These are phyloP conservation scores for Bufotes viridis DNA, from an alignment of 2,797 vertebrate genomes.

Conservation along the genomic window DNA sequence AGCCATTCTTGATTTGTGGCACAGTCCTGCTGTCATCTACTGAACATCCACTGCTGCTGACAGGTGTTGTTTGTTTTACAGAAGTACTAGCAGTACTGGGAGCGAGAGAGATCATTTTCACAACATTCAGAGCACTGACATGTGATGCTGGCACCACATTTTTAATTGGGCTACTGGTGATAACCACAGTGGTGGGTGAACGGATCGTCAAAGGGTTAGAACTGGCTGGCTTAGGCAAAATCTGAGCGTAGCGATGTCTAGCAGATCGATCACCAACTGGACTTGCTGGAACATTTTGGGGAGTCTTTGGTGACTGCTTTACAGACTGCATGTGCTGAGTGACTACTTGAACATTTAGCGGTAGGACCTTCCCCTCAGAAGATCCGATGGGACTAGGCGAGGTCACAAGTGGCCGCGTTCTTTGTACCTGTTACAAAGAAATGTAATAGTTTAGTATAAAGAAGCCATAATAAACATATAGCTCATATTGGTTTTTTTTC, in stretches of 20 bases:
- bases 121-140: constrained; percentile 90
- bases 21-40: constrained; percentile 77
- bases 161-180: constrained; percentile 93
- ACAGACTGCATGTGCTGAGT: constrained; percentile 91
- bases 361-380: constrained; percentile 89
- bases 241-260: constrained; percentile 94
- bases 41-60: constrained; percentile 69
- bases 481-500: too few relatives aligned
- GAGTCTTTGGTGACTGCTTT: constrained; percentile 88
- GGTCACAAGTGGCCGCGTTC: constrained; percentile 87
- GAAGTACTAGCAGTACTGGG: constrained; percentile 77
- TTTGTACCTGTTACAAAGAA: constrained; percentile 81
- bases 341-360: constrained; percentile 94
- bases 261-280: constrained; percentile 88
- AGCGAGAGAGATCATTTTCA: constrained; percentile 93
- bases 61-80: constrained; percentile 81
- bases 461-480: background rate
- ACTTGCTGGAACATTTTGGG: constrained; percentile 85
- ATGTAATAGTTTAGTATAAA: background rate
- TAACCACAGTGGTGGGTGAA: constrained; percentile 92
- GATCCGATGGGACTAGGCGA: constrained; percentile 87
- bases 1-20: constrained; percentile 82
- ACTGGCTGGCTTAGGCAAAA: constrained; percentile 92
- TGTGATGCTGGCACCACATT: constrained; percentile 91
- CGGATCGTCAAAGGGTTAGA: constrained; percentile 86